Conservation (phyloP, 1,140 invertebrate genomes). For the Scaptomyza montana region DNA sequence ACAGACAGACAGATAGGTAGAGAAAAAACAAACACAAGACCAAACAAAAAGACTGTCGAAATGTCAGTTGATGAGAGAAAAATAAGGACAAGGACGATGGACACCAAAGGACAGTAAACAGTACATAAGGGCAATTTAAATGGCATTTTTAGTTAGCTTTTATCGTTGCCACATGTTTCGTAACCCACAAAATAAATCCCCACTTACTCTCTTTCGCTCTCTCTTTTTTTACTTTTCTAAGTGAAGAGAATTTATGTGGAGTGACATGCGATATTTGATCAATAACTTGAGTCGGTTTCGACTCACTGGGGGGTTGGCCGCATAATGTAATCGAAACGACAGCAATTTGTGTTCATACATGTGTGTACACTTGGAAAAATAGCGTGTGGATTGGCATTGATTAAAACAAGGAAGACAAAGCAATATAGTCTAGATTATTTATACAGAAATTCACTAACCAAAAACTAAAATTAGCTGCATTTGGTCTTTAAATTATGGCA, state of each 20-base stretch:
- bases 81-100: neutral
- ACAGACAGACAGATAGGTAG: no score
- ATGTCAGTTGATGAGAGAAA: slow-evolving; percentile 15
- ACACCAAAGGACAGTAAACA: slow-evolving; percentile 67
- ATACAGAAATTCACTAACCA: no score
- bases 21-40: no score
- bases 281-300: slow-evolving; percentile 55
- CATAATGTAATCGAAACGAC: slow-evolving; percentile 39
- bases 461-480: no score
- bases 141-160: slow-evolving; percentile 78
- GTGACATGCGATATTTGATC: slow-evolving; percentile 80
- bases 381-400: neutral
- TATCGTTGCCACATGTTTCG: slow-evolving; percentile 16
- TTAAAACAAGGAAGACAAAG: neutral
- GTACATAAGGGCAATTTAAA: slow-evolving; percentile 76
- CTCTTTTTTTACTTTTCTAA: neutral
- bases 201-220: neutral
- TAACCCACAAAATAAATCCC: slow-evolving; percentile 9
- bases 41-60: slow-evolving; percentile 13
- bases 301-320: slow-evolving; percentile 23
- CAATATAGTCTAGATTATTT: no score
- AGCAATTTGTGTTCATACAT: slow-evolving; percentile 18
- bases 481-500: neutral
- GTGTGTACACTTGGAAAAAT: slow-evolving; percentile 1
- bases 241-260: slow-evolving; percentile 11